Conservation (phyloP, 2,113 vertebrate species). For the Paracanthobrama guichenoti region DNA sequence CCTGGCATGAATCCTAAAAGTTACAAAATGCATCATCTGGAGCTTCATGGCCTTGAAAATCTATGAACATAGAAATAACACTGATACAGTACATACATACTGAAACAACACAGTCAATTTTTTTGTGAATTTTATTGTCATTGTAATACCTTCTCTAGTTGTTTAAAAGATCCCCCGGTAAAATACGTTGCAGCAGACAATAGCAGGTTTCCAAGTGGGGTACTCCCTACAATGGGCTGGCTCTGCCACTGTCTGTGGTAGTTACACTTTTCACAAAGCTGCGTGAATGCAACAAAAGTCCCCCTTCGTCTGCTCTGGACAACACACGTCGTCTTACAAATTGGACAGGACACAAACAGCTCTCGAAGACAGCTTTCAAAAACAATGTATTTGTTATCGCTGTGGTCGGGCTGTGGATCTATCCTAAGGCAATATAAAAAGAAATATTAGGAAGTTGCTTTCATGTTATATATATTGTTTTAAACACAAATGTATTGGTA, state of each 20-base stretch:
- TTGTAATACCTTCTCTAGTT: background rate
- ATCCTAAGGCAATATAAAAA: background rate
- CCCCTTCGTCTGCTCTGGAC: background rate
- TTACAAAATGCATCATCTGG: background rate
- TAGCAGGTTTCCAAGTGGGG: background rate
- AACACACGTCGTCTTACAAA: background rate
- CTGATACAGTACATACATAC: background rate
- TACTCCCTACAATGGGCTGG: background rate
- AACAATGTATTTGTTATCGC: background rate
- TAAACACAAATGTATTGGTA: too few relatives aligned
- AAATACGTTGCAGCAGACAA: slow-evolving; percentile 1
- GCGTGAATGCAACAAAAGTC: slow-evolving; percentile 12
- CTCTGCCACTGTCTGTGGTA: slow-evolving; percentile 11
- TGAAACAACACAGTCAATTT: background rate
- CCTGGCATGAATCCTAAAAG: background rate
- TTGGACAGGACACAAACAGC: background rate
- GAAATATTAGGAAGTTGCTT: too few relatives aligned
- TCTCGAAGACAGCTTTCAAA: slow-evolving; percentile 9
- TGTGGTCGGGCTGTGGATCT: background rate
- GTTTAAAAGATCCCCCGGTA: background rate
- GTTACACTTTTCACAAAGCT: background rate
- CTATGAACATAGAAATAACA: background rate
- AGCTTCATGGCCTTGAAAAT: slow-evolving; percentile 28
- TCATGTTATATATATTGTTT: too few relatives aligned
- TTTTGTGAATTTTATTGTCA: too few relatives aligned